Percentiles rank a stretch among this genome's conserved stretches.
Conservation (phyloP, 2,888 invertebrate species). For the Neoascia interrupta region DNA sequence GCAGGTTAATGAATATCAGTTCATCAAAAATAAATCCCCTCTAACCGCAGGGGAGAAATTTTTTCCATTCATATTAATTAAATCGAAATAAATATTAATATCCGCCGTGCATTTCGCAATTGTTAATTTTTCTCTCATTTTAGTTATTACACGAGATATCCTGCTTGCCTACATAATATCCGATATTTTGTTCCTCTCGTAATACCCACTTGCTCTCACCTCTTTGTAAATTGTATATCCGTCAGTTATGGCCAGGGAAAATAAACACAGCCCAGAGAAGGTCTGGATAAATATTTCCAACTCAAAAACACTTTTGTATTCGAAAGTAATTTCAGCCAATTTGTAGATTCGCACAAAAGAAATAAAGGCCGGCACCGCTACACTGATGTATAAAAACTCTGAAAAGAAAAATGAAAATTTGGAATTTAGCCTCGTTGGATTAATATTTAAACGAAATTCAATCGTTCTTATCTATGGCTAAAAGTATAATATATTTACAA, state of each 20-base stretch:
- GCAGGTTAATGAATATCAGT: too few relatives aligned
- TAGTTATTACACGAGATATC: constrained; percentile 1
- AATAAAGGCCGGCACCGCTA: constrained; percentile 72
- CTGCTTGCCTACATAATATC: not conserved
- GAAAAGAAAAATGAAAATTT: constrained; percentile 39
- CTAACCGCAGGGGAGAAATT: too few relatives aligned
- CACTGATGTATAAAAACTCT: constrained; percentile 76
- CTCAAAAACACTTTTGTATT: constrained; percentile 73
- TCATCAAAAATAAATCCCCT: too few relatives aligned
- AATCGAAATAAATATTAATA: constrained; percentile 45
- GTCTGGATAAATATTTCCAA: constrained; percentile 74
- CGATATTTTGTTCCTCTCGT: not conserved
- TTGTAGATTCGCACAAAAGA: constrained; percentile 75
- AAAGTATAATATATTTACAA: not conserved
- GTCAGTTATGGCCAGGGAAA: constrained; percentile 73
- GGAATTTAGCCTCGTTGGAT: too few relatives aligned
- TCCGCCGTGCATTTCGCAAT: constrained; percentile 24
- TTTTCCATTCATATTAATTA: constrained; percentile 40
- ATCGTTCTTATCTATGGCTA: too few relatives aligned
- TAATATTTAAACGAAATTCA: too few relatives aligned
- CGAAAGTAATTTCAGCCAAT: constrained; percentile 75
- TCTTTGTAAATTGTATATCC: constrained; percentile 78
- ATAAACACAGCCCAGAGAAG: constrained; percentile 70
- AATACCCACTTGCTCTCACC: constrained; percentile 73
- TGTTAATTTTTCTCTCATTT: constrained; percentile 37